Base-by-base conservation (phyloP, 2,888 invertebrate species). In the Apomyelois bistriatella region DNA sequence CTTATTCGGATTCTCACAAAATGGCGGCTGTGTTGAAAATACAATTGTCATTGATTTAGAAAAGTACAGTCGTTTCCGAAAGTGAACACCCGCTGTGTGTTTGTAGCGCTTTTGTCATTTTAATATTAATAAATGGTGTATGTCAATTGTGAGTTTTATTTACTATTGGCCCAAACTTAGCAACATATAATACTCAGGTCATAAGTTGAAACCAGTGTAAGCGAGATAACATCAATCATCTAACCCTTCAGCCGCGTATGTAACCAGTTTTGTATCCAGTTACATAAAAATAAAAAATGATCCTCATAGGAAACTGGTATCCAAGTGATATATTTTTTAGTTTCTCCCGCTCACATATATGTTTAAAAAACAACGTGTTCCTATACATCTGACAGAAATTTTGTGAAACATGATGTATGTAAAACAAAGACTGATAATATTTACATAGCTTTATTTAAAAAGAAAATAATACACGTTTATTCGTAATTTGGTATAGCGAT, bases 91-190 rank as follows among this genome's bases (percentile, higher is more conserved):
- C 28, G 53, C 49, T 48, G 66, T 60, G 60, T 68, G 70, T 54
- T 54, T 73, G 76, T 80, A 68, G 78, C 70, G 79, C 82, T 84
- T 84, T 74, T 76, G 80, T 84, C 74, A 76, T 81, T 72, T 59
- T 66, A 62, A 72, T 76, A 72, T 69, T 76, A 79, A 82, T 86
- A 87, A 85, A 84, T 77, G 84, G 84, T 85, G 83, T 84, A 81
- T 82, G 82, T 76, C 67, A 63, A 55, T 62, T 55, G 46, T 58
- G 64, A 15, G 68, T 66, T 74, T 75, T 59, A 75, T 74, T 78
- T 70, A 43, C 13, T 28, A 1, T 9, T 9, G 2, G 15, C 40
- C 16, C 9, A 10, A 40, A 15, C 3, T 3, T 2, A 3, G 22
- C 5, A 22, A 22, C 2, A 22, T 22, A 22, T 22, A 22, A 22